A percentile compares a stretch with the other conserved stretches of the same genome.
These are phyloP conservation scores for Hydrolagus affinis DNA, from an alignment of 2,113 vertebrate genomes.

Conservation along the genomic window DNA sequence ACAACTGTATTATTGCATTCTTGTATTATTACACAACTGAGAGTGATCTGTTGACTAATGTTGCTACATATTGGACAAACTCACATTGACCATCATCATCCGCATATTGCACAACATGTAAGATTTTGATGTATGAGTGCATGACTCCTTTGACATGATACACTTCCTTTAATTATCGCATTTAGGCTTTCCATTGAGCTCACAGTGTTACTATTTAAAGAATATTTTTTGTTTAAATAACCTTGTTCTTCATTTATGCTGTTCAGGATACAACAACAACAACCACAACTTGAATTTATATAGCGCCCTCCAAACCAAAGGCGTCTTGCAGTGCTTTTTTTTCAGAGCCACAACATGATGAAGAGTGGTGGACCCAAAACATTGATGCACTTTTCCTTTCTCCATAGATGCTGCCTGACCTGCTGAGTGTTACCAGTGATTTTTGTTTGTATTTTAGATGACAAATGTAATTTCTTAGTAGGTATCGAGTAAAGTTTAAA, in stretches of 20 bases:
- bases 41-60: neutral
- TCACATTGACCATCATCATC: neutral
- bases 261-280: neutral
- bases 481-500: too few species aligned
- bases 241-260: neutral
- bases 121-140: neutral
- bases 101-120: neutral
- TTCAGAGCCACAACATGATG: too few species aligned
- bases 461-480: too few species aligned
- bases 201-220: neutral
- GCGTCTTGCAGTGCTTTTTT: neutral
- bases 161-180: neutral
- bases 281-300: neutral
- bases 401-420: too few species aligned
- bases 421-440: too few species aligned
- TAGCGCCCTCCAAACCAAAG: neutral
- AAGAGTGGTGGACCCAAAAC: too few species aligned
- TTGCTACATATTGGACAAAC: neutral
- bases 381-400: too few species aligned
- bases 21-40: neutral
- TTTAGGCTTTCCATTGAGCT: neutral
- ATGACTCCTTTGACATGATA: neutral
- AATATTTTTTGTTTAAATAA: too few species aligned
- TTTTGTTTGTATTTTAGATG: too few species aligned
- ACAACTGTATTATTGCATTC: neutral